phyloP scores from a whole-genome alignment of 2,113 vertebrate genomes.

The Myotis lucifugus region DNA sequence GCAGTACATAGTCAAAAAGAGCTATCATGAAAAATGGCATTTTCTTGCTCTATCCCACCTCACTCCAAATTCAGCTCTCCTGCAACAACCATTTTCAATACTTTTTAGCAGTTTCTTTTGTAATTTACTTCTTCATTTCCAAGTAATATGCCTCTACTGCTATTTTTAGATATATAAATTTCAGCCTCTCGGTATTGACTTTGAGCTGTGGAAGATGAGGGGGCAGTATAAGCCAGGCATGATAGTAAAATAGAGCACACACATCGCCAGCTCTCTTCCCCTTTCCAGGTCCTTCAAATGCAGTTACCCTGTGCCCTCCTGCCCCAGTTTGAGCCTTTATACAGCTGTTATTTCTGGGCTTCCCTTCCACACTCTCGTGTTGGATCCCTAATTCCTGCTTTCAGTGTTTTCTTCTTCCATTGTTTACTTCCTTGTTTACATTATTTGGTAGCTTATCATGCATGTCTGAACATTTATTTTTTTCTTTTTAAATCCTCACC shows the following conservation, averaged over 20 bases:
- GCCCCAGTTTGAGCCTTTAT: background rate
- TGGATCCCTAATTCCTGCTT: background rate
- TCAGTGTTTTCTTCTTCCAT: background rate
- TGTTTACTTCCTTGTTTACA: background rate
- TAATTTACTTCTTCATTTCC: background rate
- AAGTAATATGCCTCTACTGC: background rate
- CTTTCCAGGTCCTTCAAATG: background rate
- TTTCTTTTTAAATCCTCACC: no score
- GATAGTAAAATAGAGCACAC: background rate
- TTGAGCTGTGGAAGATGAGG: background rate
- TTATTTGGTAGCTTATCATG: background rate
- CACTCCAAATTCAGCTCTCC: background rate
- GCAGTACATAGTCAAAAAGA: background rate
- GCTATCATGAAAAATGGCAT: background rate
- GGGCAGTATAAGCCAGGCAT: background rate
- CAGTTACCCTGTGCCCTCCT: background rate
- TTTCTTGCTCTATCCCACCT: background rate
- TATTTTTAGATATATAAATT: background rate
- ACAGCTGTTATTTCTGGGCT: background rate
- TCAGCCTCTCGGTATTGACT: background rate
- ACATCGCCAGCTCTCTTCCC: background rate
- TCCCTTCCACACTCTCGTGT: background rate
- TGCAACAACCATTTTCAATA: background rate
- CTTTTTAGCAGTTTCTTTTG: background rate
- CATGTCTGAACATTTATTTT: background rate